Evolutionary conservation across 1,140 invertebrate species (phyloP).

Genomic region (Philopotamus ludificatus): DNA sequence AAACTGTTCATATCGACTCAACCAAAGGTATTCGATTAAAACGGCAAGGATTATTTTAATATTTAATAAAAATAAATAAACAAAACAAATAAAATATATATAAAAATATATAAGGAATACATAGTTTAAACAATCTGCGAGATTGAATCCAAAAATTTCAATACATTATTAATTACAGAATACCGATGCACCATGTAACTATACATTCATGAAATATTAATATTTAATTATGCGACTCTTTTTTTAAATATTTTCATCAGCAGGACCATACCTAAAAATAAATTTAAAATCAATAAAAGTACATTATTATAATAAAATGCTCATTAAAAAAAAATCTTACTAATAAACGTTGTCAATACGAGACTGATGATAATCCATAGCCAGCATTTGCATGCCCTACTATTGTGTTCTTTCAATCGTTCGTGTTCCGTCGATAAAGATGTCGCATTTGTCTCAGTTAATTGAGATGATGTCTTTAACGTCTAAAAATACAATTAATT

Average conservation of each 20-base stretch:
- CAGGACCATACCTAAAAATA: conserved; percentile 54
- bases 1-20: no score
- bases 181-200: no score
- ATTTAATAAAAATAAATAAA: no score
- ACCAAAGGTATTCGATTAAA: no score
- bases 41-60: no score
- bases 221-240: conserved; percentile 30
- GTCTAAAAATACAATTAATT: conserved; percentile 52
- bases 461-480: conserved; percentile 71
- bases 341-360: conserved; percentile 83
- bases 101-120: no score
- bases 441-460: conserved; percentile 75
- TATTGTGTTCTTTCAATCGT: conserved; percentile 79
- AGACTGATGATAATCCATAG: conserved; percentile 85
- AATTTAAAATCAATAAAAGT: not conserved
- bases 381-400: conserved; percentile 89
- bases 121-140: no score
- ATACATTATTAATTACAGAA: no score
- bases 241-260: conserved; percentile 57
- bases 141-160: no score
- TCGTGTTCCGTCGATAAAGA: conserved; percentile 79
- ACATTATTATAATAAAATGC: conserved; percentile 44
- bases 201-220: no score
- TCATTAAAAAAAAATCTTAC: conserved; percentile 65
- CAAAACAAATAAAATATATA: no score